Percentiles rank a stretch among this genome's conserved stretches.
These are phyloP conservation scores for Pempheris klunzingeri DNA, from an alignment of 2,797 vertebrate species.

Conservation along the genomic window DNA sequence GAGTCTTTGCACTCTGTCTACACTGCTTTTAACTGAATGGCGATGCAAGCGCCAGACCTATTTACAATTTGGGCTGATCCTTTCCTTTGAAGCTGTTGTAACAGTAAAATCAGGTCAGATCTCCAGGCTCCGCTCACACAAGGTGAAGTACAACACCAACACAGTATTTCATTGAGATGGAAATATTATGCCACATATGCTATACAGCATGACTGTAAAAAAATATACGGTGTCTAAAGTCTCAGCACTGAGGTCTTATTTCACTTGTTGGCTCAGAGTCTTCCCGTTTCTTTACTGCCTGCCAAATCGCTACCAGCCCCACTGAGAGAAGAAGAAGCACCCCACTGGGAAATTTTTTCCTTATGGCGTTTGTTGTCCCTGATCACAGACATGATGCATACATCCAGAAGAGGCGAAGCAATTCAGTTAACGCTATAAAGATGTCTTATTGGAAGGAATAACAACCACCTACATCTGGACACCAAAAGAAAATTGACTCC, in stretches of 20 bases:
- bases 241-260: slow-evolving; percentile 49
- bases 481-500: slow-evolving; percentile 14
- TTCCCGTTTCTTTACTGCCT: slow-evolving; percentile 54
- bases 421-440: slow-evolving; percentile 46
- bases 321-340: slow-evolving; percentile 34
- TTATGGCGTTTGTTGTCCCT: slow-evolving; percentile 46
- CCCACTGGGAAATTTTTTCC: slow-evolving; percentile 44
- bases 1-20: not conserved
- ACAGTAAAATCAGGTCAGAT: slow-evolving; percentile 71
- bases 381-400: slow-evolving; percentile 55
- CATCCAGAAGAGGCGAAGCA: slow-evolving; percentile 43
- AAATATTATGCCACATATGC: slow-evolving; percentile 48
- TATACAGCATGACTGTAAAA: slow-evolving; percentile 48
- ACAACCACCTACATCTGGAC: slow-evolving; percentile 28
- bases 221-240: slow-evolving; percentile 55
- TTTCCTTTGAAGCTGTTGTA: slow-evolving; percentile 60
- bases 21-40: slow-evolving; percentile 30
- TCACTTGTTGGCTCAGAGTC: slow-evolving; percentile 49
- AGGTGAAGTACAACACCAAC: slow-evolving; percentile 37
- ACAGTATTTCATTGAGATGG: slow-evolving; percentile 34
- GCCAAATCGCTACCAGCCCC: slow-evolving; percentile 41
- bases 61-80: slow-evolving; percentile 43
- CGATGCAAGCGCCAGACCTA: slow-evolving; percentile 26
- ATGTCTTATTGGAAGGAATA: slow-evolving; percentile 41
- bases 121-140: slow-evolving; percentile 57